A percentile compares a stretch with the other conserved stretches of the same genome.
Conservation (phyloP, 2,113 vertebrate species). For the Ceuthmochares aereus region DNA sequence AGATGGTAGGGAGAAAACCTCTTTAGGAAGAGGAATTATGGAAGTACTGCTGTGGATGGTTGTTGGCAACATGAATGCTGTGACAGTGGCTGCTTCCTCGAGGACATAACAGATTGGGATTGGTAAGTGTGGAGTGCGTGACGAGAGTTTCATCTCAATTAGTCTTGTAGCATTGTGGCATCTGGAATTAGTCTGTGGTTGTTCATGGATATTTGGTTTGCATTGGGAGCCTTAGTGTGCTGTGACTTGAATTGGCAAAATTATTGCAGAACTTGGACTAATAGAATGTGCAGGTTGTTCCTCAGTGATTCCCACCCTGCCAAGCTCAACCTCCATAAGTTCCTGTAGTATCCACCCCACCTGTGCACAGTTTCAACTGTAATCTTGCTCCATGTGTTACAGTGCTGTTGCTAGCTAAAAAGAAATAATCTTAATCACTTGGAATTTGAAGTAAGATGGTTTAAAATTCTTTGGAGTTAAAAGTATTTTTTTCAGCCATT, state of each 20-base stretch:
- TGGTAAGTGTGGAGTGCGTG: rapidly evolving
- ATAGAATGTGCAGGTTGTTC: rapidly evolving
- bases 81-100: rapidly evolving
- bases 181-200: neutral
- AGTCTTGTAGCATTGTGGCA: rapidly evolving
- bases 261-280: neutral
- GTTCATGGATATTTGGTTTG: rapidly evolving
- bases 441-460: neutral
- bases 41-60: rapidly evolving
- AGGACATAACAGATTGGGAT: rapidly evolving
- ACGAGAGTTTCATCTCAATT: neutral
- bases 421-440: neutral
- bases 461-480: neutral
- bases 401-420: neutral
- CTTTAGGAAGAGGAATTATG: rapidly evolving
- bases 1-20: rapidly evolving
- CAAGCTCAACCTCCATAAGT: rapidly evolving
- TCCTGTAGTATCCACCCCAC: neutral
- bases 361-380: rapidly evolving
- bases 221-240: neutral
- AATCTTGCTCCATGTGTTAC: neutral
- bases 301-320: neutral
- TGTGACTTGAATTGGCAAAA: rapidly evolving
- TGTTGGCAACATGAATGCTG: rapidly evolving
- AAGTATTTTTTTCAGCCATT: neutral